These are phyloP conservation scores for Leptopilina boulardi DNA, from an alignment of 1,140 invertebrate genomes.

Conservation along the genomic window DNA sequence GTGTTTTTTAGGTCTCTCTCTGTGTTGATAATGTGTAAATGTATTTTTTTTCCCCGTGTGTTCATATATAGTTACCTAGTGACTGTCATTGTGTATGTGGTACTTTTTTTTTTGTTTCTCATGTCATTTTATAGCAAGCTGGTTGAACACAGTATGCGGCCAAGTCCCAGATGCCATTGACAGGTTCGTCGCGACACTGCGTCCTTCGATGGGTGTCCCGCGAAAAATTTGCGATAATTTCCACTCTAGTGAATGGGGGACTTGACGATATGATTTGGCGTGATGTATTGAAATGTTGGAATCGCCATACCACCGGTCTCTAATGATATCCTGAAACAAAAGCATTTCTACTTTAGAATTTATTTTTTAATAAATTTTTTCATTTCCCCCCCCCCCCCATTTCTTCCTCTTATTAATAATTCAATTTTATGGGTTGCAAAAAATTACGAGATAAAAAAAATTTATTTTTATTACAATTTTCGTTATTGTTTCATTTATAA, in stretches of 20 bases:
- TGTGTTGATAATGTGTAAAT: no score
- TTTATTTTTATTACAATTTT: background rate
- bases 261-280: slow-evolving; percentile 94
- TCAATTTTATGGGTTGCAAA: no score
- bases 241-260: slow-evolving; percentile 89
- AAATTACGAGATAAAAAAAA: no score
- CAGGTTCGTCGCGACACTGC: slow-evolving; percentile 52
- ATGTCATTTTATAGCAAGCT: slow-evolving; percentile 55
- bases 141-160: slow-evolving; percentile 66
- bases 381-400: no score
- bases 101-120: slow-evolving; percentile 40
- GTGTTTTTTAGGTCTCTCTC: no score
- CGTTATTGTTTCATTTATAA: background rate
- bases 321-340: slow-evolving; percentile 90
- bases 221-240: slow-evolving; percentile 56
- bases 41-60: background rate
- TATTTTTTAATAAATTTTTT: background rate
- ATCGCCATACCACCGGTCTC: slow-evolving; percentile 92
- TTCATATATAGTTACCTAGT: slow-evolving; percentile 27
- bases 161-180: slow-evolving; percentile 60
- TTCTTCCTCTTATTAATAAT: no score
- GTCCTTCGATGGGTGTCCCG: slow-evolving; percentile 54
- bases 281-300: slow-evolving; percentile 93
- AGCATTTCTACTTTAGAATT: slow-evolving; percentile 40
- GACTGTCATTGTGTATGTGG: slow-evolving; percentile 25